Conservation (phyloP, 2,113 vertebrate genomes). For the Seriola aureovittata region DNA sequence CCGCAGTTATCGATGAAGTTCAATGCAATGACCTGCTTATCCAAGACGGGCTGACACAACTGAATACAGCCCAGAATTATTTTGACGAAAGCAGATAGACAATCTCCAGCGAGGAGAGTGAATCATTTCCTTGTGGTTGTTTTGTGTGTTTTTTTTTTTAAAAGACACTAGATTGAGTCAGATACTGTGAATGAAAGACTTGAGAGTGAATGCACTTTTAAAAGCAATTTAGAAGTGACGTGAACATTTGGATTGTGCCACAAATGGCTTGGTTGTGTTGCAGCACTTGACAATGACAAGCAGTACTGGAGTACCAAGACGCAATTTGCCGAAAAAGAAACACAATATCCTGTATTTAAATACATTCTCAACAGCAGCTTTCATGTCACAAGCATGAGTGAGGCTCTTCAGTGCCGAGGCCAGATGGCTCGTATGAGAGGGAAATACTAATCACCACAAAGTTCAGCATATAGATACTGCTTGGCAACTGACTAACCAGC, state of each 20-base stretch:
- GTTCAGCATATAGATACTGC: neutral
- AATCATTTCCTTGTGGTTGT: constrained; percentile 62
- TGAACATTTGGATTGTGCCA: constrained; percentile 49
- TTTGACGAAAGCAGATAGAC: constrained; percentile 55
- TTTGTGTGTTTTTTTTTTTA: constrained; percentile 43
- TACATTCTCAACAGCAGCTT: constrained; percentile 31
- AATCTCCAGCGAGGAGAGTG: constrained; percentile 26
- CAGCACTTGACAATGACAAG: constrained; percentile 50
- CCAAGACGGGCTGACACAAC: constrained; percentile 44
- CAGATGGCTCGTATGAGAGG: constrained; percentile 5
- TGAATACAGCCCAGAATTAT: constrained; percentile 60
- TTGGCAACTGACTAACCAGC: neutral
- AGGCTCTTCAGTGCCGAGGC: neutral
- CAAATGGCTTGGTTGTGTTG: constrained; percentile 44
- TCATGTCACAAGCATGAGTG: constrained; percentile 10
- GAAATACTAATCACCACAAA: neutral
- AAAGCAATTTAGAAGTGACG: constrained; percentile 47
- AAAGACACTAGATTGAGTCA: constrained; percentile 46
- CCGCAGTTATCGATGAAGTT: constrained; percentile 54
- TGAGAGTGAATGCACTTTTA: constrained; percentile 57
- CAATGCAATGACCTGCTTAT: constrained; percentile 49
- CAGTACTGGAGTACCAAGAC: constrained; percentile 31
- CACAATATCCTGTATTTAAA: constrained; percentile 38
- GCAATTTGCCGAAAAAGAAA: constrained; percentile 48
- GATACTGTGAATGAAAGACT: constrained; percentile 8